Percentiles rank a stretch among this genome's conserved stretches.
Evolutionary conservation across 2,888 invertebrate genomes (phyloP).

Genomic region (Athalia rosae): DNA sequence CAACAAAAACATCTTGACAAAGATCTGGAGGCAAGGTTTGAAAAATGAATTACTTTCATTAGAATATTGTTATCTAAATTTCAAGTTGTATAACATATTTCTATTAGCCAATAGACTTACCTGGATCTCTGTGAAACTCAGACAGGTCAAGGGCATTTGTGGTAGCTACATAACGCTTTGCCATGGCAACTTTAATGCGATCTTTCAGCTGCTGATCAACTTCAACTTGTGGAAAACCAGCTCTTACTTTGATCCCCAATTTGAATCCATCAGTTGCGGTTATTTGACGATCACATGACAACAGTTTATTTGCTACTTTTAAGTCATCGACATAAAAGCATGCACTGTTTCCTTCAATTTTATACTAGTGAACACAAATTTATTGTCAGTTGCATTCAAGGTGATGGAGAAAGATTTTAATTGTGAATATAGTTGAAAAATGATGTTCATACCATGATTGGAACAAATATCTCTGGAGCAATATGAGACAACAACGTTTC

Average conservation of each 20-base stretch:
- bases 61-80: neutral
- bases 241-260: slow-evolving; percentile 79
- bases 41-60: neutral
- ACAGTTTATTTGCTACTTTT: slow-evolving; percentile 81
- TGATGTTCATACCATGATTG: slow-evolving; percentile 73
- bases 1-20: slow-evolving; percentile 79
- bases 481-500: slow-evolving; percentile 77
- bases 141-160: slow-evolving; percentile 85
- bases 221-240: slow-evolving; percentile 79
- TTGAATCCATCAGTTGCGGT: slow-evolving; percentile 83
- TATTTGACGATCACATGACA: slow-evolving; percentile 80
- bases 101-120: slow-evolving; percentile 67
- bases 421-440: neutral
- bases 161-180: slow-evolving; percentile 82
- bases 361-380: slow-evolving; percentile 71
- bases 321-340: slow-evolving; percentile 85
- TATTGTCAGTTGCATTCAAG: neutral
- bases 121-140: slow-evolving; percentile 84
- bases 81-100: slow-evolving; percentile 74
- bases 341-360: slow-evolving; percentile 78
- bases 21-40: slow-evolving; percentile 25
- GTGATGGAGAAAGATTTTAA: neutral
- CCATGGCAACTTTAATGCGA: slow-evolving; percentile 86
- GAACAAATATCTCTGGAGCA: slow-evolving; percentile 81
- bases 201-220: slow-evolving; percentile 81